A percentile compares a stretch with the other conserved stretches of the same genome.
Conservation (phyloP, 1,140 invertebrate genomes). For the Calycopis cecrops region DNA sequence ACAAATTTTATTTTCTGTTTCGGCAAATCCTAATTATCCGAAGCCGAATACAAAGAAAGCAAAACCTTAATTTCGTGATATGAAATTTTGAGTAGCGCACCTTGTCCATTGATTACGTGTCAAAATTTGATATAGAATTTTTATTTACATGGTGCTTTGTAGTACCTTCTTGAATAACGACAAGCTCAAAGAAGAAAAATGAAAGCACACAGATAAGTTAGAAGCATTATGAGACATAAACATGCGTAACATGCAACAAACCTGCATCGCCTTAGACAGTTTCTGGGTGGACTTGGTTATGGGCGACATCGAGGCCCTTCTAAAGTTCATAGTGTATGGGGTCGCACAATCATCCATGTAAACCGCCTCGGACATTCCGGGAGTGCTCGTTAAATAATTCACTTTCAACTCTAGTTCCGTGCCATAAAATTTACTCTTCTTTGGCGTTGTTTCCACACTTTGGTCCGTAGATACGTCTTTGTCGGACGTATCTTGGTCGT, state of each 20-base stretch:
- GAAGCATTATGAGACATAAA: constrained; percentile 24
- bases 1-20: too few species aligned
- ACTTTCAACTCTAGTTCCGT: constrained; percentile 47
- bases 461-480: constrained; percentile 32
- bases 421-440: constrained; percentile 33
- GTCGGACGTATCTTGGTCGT: constrained; percentile 55
- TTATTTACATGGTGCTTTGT: too few species aligned
- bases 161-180: too few species aligned
- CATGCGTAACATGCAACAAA: constrained; percentile 61
- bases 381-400: constrained; percentile 76
- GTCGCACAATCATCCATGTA: constrained; percentile 50
- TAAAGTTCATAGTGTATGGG: constrained; percentile 69
- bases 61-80: too few species aligned
- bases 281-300: constrained; percentile 90
- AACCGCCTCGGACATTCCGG: constrained; percentile 56
- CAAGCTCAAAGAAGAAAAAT: too few species aligned
- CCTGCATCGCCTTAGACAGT: constrained; percentile 91
- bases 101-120: too few species aligned
- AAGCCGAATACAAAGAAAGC: too few species aligned
- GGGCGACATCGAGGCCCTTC: constrained; percentile 87
- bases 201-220: too few species aligned
- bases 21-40: too few species aligned
- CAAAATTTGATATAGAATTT: too few species aligned
- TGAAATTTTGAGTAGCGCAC: too few species aligned
- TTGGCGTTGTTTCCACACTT: constrained; percentile 40